Percentiles rank a stretch among this genome's conserved stretches.
phyloP scores from a whole-genome alignment of 2,113 vertebrate genomes.

The Garra rufa region DNA sequence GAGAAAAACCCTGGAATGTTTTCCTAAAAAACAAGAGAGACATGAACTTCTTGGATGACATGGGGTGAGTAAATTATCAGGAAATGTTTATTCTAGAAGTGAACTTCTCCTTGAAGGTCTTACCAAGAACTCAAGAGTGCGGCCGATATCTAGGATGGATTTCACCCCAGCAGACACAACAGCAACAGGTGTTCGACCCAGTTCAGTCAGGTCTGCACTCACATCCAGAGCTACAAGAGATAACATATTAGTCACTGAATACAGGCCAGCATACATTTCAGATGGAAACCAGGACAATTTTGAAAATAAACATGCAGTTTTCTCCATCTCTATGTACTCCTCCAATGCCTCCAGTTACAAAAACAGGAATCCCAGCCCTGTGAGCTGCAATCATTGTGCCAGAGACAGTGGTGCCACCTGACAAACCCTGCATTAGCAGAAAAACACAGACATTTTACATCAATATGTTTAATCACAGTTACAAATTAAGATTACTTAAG shows the following conservation, averaged over 20 bases:
- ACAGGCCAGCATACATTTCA: background rate
- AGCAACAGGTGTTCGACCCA: slow-evolving; percentile 86
- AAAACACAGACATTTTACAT: slow-evolving; percentile 12
- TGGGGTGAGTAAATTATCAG: no score
- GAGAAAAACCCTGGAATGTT: no score
- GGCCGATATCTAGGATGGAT: slow-evolving; percentile 89
- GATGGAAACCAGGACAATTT: background rate
- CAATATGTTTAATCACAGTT: background rate
- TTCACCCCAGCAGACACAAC: slow-evolving; percentile 89
- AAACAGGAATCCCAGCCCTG: slow-evolving; percentile 82
- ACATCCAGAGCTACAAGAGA: slow-evolving; percentile 83
- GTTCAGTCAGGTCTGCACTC: slow-evolving; percentile 89
- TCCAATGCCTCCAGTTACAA: slow-evolving; percentile 89
- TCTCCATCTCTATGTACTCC: slow-evolving; percentile 88
- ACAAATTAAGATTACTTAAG: background rate
- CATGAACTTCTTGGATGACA: no score
- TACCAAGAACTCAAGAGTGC: slow-evolving; percentile 89
- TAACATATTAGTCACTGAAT: background rate
- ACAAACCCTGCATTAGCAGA: slow-evolving; percentile 76
- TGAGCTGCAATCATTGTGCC: slow-evolving; percentile 88
- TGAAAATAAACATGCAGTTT: slow-evolving; percentile 76
- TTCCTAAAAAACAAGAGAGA: background rate
- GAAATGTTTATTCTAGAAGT: background rate
- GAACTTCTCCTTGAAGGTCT: background rate
- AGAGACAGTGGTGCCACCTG: slow-evolving; percentile 88